Conservation (phyloP, 1,140 invertebrate species). For the Leptinotarsa defecta region DNA sequence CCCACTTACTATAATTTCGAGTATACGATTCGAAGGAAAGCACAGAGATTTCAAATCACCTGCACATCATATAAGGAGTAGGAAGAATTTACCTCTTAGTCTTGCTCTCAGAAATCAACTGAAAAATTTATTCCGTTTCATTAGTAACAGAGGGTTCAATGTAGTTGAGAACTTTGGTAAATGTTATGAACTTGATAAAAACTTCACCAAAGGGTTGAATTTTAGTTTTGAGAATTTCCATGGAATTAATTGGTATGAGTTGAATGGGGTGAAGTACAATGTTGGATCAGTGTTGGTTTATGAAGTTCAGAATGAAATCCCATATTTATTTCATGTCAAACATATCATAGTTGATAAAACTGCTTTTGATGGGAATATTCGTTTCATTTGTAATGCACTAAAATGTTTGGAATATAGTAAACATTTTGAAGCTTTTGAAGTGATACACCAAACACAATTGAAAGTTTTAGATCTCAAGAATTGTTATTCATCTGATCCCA, state of each 20-base stretch:
- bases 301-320: too few relatives aligned
- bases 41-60: conserved; percentile 18
- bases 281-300: too few relatives aligned
- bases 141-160: too few relatives aligned
- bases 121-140: conserved; percentile 13
- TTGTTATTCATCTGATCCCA: conserved; percentile 14
- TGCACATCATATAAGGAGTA: conserved; percentile 14
- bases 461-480: conserved; percentile 16
- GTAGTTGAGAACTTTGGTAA: too few relatives aligned
- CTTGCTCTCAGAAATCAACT: conserved; percentile 15
- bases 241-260: too few relatives aligned
- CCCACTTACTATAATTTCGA: conserved; percentile 29
- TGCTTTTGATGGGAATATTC: background rate
- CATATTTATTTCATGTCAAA: background rate
- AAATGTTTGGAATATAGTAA: conserved; percentile 14
- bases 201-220: too few relatives aligned
- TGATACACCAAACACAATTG: conserved; percentile 16
- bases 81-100: conserved; percentile 11
- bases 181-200: too few relatives aligned
- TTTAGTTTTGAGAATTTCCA: too few relatives aligned
- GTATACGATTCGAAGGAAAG: conserved; percentile 13
- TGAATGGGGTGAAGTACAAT: too few relatives aligned
- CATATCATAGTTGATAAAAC: conserved; percentile 14
- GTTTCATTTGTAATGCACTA: conserved; percentile 11
- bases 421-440: conserved; percentile 1